Conservation (phyloP, 2,888 invertebrate genomes). For the Cantharis rustica region DNA sequence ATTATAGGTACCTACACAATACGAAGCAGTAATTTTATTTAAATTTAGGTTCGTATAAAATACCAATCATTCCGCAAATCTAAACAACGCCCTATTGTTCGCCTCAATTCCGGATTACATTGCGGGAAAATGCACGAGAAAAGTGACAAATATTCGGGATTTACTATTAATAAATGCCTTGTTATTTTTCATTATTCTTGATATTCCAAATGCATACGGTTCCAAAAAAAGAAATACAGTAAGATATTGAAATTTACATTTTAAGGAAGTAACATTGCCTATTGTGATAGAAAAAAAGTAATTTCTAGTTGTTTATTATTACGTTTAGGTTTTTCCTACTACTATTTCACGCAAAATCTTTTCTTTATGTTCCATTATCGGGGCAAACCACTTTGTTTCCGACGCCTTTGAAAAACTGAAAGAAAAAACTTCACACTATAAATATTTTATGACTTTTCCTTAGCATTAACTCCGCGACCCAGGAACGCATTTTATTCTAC, state of each 20-base stretch:
- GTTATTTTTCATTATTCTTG: slow-evolving; percentile 7
- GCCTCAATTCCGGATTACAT: slow-evolving; percentile 16
- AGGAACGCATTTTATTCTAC: slow-evolving; percentile 23
- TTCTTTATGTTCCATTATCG: slow-evolving; percentile 23
- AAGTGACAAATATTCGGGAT: slow-evolving; percentile 17
- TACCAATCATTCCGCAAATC: not conserved
- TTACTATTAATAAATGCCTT: slow-evolving; percentile 17
- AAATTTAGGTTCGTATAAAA: not conserved
- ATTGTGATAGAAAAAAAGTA: not conserved
- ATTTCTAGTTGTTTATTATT: slow-evolving; percentile 18
- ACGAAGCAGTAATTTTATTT: not conserved
- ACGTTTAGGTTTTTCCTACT: slow-evolving; percentile 11
- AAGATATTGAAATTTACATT: not conserved
- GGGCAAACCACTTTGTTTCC: slow-evolving; percentile 21
- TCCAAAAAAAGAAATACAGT: not conserved
- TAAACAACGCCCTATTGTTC: slow-evolving; percentile 19
- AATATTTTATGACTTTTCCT: slow-evolving; percentile 30
- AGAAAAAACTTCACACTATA: slow-evolving; percentile 26
- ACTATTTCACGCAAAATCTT: slow-evolving; percentile 8
- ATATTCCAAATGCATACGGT: not conserved
- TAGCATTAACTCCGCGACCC: slow-evolving; percentile 24
- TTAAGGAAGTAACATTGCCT: not conserved
- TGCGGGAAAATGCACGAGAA: slow-evolving; percentile 10
- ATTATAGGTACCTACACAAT: not conserved
- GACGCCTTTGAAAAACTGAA: slow-evolving; percentile 19